Percentiles rank a stretch among this genome's conserved stretches.
Evolutionary conservation across 2,797 vertebrate species (phyloP).

Genomic region (Girardinus metallicus): DNA sequence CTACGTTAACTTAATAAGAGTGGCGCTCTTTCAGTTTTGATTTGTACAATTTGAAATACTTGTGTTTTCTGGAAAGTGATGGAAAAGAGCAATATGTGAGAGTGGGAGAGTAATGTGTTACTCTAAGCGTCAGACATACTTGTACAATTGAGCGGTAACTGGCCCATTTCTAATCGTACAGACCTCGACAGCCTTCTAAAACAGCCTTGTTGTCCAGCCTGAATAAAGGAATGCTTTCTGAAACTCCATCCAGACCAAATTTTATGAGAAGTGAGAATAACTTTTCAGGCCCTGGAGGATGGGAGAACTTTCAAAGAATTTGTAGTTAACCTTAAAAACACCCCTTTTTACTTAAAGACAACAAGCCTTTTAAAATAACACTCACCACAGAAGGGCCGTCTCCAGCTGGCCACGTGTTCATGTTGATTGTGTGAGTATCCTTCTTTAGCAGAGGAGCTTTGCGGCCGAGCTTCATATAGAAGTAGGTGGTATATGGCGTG

Average conservation of each 20-base stretch:
- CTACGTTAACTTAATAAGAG: not conserved
- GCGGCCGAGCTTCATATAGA: slow-evolving; percentile 90
- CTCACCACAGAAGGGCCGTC: slow-evolving; percentile 53
- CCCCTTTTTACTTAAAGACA: not conserved
- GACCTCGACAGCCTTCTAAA: not conserved
- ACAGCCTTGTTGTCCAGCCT: not conserved
- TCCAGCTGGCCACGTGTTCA: slow-evolving; percentile 78
- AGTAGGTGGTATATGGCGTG: slow-evolving; percentile 94
- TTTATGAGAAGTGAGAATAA: not conserved
- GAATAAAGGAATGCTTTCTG: not conserved
- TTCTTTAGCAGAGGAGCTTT: slow-evolving; percentile 87
- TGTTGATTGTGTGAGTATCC: slow-evolving; percentile 76
- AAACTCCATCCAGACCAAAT: not conserved
- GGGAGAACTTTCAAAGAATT: not conserved
- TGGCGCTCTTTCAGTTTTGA: not conserved
- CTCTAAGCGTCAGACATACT: not conserved
- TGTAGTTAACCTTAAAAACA: not conserved
- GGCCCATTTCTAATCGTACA: not conserved
- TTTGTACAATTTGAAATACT: not conserved
- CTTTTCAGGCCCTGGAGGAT: not conserved
- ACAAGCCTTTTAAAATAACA: slow-evolving; percentile 9
- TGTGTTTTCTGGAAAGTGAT: not conserved
- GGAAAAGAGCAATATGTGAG: not conserved
- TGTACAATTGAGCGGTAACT: not conserved
- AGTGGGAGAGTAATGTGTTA: not conserved